Percentiles rank a stretch among this genome's conserved stretches.
These are phyloP conservation scores for Papilio protenor DNA, from an alignment of 2,888 invertebrate species.

Conservation along the genomic window DNA sequence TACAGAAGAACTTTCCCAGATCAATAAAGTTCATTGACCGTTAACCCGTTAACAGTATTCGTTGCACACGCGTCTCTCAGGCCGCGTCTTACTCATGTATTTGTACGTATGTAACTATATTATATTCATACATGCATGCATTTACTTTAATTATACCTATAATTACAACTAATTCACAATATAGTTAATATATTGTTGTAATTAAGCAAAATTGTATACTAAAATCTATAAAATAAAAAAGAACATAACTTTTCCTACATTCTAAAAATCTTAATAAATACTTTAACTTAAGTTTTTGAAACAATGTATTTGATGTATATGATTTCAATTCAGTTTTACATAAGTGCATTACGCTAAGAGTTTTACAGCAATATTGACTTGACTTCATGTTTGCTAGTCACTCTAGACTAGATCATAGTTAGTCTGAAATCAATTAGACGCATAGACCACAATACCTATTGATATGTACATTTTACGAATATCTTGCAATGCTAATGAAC, in stretches of 20 bases:
- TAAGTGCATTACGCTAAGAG: neutral
- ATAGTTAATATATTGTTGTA: neutral
- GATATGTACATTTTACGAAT: neutral
- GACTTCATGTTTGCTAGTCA: neutral
- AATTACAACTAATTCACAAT: neutral
- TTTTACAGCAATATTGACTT: neutral
- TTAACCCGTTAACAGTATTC: slow-evolving; percentile 29
- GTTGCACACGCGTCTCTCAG: slow-evolving; percentile 14
- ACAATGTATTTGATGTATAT: too few relatives aligned
- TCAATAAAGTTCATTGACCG: slow-evolving; percentile 35
- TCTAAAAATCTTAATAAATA: too few relatives aligned
- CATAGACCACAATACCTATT: too few relatives aligned
- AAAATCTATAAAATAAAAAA: too few relatives aligned
- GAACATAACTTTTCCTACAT: too few relatives aligned
- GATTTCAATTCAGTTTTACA: too few relatives aligned
- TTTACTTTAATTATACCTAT: neutral
- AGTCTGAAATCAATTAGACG: neutral
- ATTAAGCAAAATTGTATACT: neutral
- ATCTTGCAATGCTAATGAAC: neutral
- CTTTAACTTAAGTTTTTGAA: too few relatives aligned
- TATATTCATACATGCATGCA: neutral
- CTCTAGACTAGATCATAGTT: neutral
- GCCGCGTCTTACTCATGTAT: neutral
- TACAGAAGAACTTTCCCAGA: slow-evolving; percentile 26
- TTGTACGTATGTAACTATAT: neutral